Conservation (phyloP, 2,888 invertebrate species). For the Chrysodeixis includens region DNA sequence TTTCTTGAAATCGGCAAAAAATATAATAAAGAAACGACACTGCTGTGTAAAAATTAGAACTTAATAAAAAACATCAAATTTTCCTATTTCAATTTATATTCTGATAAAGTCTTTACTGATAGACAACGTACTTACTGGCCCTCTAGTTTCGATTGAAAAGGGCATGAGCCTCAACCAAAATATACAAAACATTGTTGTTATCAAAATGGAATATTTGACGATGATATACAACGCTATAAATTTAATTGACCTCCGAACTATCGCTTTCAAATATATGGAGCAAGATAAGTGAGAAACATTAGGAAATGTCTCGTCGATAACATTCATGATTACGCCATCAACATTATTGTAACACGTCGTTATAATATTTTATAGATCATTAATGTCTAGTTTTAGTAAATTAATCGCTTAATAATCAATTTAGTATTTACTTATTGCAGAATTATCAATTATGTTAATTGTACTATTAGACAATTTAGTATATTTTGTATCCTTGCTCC, state of each 20-base stretch:
- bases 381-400: slow-evolving; percentile 28
- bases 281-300: slow-evolving; percentile 52
- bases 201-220: slow-evolving; percentile 43
- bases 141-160: not conserved
- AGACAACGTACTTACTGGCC: too few species aligned
- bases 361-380: slow-evolving; percentile 56
- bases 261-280: slow-evolving; percentile 47
- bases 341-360: slow-evolving; percentile 47
- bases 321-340: slow-evolving; percentile 45
- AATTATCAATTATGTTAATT: not conserved
- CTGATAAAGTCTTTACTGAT: not conserved
- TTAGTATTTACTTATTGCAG: not conserved
- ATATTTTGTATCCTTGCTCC: too few species aligned
- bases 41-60: too few species aligned
- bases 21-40: too few species aligned
- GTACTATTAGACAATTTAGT: too few species aligned
- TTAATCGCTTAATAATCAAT: slow-evolving; percentile 11
- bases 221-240: slow-evolving; percentile 44
- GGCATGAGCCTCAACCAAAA: not conserved
- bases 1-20: too few species aligned
- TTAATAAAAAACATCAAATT: too few species aligned
- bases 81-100: too few species aligned
- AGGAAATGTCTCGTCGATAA: slow-evolving; percentile 42
- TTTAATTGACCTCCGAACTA: slow-evolving; percentile 50
- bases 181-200: slow-evolving; percentile 33